Evolutionary conservation across 1,140 invertebrate genomes (phyloP).

Genomic region (Aphelenchoides fujianensis): DNA sequence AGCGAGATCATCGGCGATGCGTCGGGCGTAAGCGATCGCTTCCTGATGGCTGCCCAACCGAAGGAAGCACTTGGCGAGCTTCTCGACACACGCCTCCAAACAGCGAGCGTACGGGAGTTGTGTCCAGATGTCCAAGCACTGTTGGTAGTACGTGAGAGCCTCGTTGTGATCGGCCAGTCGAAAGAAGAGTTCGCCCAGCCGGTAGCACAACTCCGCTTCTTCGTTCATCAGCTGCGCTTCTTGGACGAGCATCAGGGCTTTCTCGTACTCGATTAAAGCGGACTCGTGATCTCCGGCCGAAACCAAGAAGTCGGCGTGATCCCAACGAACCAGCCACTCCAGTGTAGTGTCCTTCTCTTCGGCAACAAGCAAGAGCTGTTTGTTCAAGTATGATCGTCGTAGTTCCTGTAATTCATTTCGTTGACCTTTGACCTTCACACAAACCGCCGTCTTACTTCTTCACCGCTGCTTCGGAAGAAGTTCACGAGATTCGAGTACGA

Average conservation of each 20-base stretch:
- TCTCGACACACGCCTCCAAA: background rate
- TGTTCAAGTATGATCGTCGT: background rate
- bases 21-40: background rate
- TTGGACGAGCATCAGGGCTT: slow-evolving; percentile 10
- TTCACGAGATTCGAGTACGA: background rate
- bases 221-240: background rate
- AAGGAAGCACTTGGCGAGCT: background rate
- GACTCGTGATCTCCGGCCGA: background rate
- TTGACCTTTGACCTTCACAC: background rate
- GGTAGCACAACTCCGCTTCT: slow-evolving; percentile 6
- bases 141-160: background rate
- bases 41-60: background rate
- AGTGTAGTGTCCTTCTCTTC: background rate
- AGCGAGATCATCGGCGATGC: background rate
- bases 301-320: slow-evolving; percentile 6
- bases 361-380: slow-evolving; percentile 1
- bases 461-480: background rate
- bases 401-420: slow-evolving; percentile 8
- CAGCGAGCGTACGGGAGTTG: background rate
- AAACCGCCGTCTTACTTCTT: slow-evolving; percentile 15
- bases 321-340: background rate
- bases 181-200: background rate
- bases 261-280: background rate
- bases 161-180: background rate
- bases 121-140: background rate